Percentiles rank a stretch among this genome's conserved stretches.
Conservation (phyloP, 1,140 invertebrate species). For the Formica selysi region DNA sequence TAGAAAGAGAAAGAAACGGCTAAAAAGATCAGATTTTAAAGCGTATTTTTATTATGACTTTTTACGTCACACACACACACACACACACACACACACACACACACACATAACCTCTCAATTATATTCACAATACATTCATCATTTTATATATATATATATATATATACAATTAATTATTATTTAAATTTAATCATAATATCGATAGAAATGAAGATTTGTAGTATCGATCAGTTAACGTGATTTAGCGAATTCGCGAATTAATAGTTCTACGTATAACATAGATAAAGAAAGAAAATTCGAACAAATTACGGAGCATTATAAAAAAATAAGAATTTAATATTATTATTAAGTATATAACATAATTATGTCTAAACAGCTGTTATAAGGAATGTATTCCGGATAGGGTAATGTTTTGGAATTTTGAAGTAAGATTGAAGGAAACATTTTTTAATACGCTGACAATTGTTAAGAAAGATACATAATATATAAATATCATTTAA, state of each 20-base stretch:
- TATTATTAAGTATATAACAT: background rate
- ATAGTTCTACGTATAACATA: background rate
- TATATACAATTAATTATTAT: too few relatives aligned
- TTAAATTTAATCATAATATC: too few relatives aligned
- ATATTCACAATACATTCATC: too few relatives aligned
- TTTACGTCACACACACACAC: background rate
- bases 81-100: too few relatives aligned
- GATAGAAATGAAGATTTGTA: background rate
- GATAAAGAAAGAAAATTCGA: slow-evolving; percentile 7
- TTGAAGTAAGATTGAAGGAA: background rate
- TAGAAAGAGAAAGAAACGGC: background rate
- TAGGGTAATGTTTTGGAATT: background rate
- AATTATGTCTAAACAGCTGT: background rate
- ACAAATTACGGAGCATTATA: background rate
- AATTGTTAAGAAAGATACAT: background rate
- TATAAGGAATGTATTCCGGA: background rate
- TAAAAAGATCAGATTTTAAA: background rate
- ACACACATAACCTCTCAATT: background rate
- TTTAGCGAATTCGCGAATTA: background rate
- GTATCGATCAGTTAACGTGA: background rate
- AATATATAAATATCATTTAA: background rate
- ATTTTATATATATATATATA: too few relatives aligned
- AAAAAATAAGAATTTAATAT: background rate
- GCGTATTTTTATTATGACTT: background rate
- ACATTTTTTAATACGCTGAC: too few relatives aligned